Base-by-base conservation (phyloP, 1,140 invertebrate genomes). In the Lasioglossum albipes region DNA sequence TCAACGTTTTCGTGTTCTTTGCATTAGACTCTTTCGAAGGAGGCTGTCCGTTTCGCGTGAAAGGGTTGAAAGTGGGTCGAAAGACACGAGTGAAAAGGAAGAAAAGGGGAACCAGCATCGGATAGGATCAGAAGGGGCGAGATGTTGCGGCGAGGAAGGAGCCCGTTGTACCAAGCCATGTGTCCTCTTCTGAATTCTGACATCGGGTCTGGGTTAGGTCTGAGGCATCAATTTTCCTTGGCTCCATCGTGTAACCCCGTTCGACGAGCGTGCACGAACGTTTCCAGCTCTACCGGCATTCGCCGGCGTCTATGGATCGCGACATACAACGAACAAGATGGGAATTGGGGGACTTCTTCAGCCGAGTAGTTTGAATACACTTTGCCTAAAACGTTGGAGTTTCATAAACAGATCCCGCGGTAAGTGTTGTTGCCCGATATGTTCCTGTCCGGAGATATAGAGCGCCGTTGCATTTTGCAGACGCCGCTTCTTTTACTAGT, bases 351-450 rank as follows among this genome's bases (percentile, higher is more conserved):
- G 81, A 85, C 68, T 85, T 85, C 83, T 85, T 76, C 75, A 66
- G 59, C 76, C 77, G 66, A 75, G 76, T 75, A 86, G 84, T 86
- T 85, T 87, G 81, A 86, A 86, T 86, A 84, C 77, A 85, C 81
- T 87, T 86, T 83, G 69, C 84, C 61, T 75, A 80, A 85, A 87
- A 84, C 80, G 85, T 74, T 83, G 65, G 84, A 85, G 76, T 87
- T 75, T 79, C 77, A 69, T 81, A 62, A 73, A 68, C 66, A 67
- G 73, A 81, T 79, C 62, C 45, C 45, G 9, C 62, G 62, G 77
- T 66, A 79, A 79, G 77, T 71, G 77, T 79, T 79, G 77, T 74
- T 66, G 71, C 71, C 45, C 62, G 45, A 74, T 67, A 74, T 41
- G 41, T 67, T 74, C 36, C 71, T 41, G 18, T n/a, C 57, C 4